Evolutionary conservation across 1,140 invertebrate species (phyloP).

Genomic region (Cydia amplana): DNA sequence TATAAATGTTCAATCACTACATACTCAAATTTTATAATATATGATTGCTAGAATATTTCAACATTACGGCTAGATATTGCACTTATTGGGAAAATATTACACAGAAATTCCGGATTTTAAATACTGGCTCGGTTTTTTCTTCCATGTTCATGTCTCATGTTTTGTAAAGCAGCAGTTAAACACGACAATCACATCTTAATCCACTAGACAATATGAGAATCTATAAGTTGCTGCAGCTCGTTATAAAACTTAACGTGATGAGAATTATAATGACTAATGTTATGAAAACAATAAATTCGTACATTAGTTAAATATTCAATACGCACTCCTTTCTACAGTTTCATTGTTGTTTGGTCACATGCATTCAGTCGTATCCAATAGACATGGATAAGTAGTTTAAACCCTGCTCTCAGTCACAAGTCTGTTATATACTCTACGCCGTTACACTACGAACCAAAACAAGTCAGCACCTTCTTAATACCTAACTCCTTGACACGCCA

Average conservation of each 20-base stretch:
- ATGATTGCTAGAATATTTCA: slow-evolving; percentile 52
- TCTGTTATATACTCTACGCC: slow-evolving; percentile 47
- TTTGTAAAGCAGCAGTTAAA: slow-evolving; percentile 57
- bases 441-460: slow-evolving; percentile 50
- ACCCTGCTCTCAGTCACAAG: slow-evolving; percentile 56
- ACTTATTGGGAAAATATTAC: slow-evolving; percentile 71
- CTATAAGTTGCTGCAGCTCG: slow-evolving; percentile 23
- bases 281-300: slow-evolving; percentile 34
- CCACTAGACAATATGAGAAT: slow-evolving; percentile 22
- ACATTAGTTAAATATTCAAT: slow-evolving; percentile 47
- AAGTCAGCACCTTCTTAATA: slow-evolving; percentile 67
- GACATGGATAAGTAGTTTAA: background rate
- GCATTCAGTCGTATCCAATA: slow-evolving; percentile 20
- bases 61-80: slow-evolving; percentile 75
- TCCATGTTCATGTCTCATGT: slow-evolving; percentile 56
- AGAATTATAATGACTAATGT: slow-evolving; percentile 7
- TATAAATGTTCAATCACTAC: slow-evolving; percentile 22
- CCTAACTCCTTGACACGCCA: slow-evolving; percentile 56
- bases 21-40: slow-evolving; percentile 25
- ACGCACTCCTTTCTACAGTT: slow-evolving; percentile 41
- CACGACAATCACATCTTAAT: slow-evolving; percentile 23
- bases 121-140: slow-evolving; percentile 76
- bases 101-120: slow-evolving; percentile 75
- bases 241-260: slow-evolving; percentile 8
- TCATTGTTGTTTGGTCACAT: slow-evolving; percentile 46